Conservation (phyloP, 2,113 vertebrate genomes). For the Atrichornis clamosus region DNA sequence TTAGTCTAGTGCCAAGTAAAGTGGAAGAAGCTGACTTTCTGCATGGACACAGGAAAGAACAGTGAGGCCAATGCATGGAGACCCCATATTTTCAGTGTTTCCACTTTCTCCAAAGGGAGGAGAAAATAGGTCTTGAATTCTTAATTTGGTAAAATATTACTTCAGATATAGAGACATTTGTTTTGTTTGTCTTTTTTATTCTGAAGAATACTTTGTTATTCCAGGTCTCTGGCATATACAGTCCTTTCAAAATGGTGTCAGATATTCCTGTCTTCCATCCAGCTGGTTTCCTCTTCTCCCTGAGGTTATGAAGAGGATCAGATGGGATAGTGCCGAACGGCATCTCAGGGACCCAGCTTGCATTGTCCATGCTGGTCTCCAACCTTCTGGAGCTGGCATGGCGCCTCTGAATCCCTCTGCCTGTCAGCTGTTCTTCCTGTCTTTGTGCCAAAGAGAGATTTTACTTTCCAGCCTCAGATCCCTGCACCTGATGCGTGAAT, state of each 20-base stretch:
- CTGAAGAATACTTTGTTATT: background rate
- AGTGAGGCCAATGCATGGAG: background rate
- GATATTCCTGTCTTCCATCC: background rate
- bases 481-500: background rate
- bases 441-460: background rate
- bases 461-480: background rate
- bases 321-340: background rate
- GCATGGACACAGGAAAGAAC: background rate
- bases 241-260: background rate
- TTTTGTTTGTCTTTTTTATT: background rate
- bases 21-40: background rate
- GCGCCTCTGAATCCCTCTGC: background rate
- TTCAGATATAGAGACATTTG: background rate
- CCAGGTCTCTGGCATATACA: background rate
- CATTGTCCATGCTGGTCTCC: background rate
- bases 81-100: background rate
- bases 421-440: conserved; percentile 11
- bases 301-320: conserved; percentile 21
- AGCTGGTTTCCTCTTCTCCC: conserved; percentile 6
- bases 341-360: conserved; percentile 15
- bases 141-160: background rate
- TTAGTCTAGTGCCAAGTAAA: background rate
- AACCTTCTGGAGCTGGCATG: conserved; percentile 29
- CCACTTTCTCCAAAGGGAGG: background rate
- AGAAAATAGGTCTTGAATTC: background rate